phyloP scores from a whole-genome alignment of 2,888 invertebrate genomes.

The Micropterix aruncella region DNA sequence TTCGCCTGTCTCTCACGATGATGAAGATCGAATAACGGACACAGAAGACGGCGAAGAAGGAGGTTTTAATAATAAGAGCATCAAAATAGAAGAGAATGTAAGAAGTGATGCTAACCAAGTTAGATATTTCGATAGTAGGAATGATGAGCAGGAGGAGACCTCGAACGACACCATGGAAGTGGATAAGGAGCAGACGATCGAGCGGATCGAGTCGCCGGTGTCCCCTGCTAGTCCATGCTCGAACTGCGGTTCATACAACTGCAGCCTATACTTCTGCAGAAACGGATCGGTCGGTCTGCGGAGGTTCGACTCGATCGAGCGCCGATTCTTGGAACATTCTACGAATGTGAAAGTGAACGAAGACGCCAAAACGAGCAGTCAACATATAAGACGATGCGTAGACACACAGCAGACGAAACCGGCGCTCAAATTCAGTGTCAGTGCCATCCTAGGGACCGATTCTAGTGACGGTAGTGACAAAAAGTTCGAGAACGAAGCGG shows the following conservation, averaged over 20 bases:
- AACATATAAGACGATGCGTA: constrained; percentile 11
- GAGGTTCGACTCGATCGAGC: constrained; percentile 30
- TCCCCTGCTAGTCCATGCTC: constrained; percentile 27
- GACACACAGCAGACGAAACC: constrained; percentile 46
- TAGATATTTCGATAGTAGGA: constrained; percentile 24
- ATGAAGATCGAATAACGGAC: neutral
- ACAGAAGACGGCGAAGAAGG: neutral
- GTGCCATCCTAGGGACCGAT: constrained; percentile 70
- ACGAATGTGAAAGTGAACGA: constrained; percentile 10
- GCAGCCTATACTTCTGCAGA: constrained; percentile 35
- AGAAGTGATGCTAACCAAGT: constrained; percentile 20
- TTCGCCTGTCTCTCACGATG: constrained; percentile 5
- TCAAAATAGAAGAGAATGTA: constrained; percentile 17
- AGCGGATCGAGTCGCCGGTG: constrained; percentile 4
- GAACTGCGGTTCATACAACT: constrained; percentile 39
- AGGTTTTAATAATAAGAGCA: neutral
- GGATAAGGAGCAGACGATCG: constrained; percentile 6
- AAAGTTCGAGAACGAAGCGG: constrained; percentile 14
- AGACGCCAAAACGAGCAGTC: constrained; percentile 6
- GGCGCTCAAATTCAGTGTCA: constrained; percentile 82
- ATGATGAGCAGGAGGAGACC: constrained; percentile 15
- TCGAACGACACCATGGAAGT: constrained; percentile 9
- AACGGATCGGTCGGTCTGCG: constrained; percentile 22
- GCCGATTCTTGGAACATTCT: constrained; percentile 28
- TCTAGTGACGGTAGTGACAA: constrained; percentile 19